phyloP scores from a whole-genome alignment of 2,797 vertebrate genomes.

The Peromyscus nudipes region DNA sequence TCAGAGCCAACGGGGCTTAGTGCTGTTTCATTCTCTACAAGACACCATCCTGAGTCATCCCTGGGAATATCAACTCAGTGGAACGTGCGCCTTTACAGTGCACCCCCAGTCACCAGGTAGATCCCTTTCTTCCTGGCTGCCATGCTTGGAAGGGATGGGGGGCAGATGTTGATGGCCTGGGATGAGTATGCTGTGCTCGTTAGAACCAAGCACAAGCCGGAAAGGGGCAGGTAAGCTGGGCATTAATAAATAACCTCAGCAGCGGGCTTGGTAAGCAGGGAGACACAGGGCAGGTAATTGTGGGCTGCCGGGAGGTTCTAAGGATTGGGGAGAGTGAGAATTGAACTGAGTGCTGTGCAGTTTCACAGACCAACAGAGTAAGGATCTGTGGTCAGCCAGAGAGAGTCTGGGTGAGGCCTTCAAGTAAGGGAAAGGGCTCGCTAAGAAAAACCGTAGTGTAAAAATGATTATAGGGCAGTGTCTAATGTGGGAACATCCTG shows the following conservation, averaged over 20 bases:
- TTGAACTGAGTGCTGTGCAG: not conserved
- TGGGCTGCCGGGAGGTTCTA: not conserved
- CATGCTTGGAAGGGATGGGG: not conserved
- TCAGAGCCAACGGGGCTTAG: not conserved
- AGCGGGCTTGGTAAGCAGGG: not conserved
- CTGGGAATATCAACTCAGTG: not conserved
- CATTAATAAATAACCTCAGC: not conserved
- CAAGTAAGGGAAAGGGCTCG: slow-evolving; percentile 17
- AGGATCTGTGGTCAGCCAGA: not conserved
- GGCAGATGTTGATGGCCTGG: not conserved
- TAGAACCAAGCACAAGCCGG: not conserved
- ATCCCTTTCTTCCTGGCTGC: not conserved
- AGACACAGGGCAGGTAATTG: fast-evolving
- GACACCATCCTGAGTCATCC: not conserved
- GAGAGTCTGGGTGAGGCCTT: not conserved
- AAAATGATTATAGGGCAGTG: not conserved
- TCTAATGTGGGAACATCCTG: not conserved
- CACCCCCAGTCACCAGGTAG: not conserved
- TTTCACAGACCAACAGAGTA: not conserved
- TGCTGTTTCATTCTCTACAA: fast-evolving
- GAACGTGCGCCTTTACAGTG: not conserved
- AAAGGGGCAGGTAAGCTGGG: too few species aligned
- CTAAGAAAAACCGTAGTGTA: not conserved
- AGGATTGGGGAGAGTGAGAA: not conserved
- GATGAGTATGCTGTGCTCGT: not conserved